Evolutionary conservation across 2,797 vertebrate species (phyloP).

Genomic region (Garrulus glandarius): DNA sequence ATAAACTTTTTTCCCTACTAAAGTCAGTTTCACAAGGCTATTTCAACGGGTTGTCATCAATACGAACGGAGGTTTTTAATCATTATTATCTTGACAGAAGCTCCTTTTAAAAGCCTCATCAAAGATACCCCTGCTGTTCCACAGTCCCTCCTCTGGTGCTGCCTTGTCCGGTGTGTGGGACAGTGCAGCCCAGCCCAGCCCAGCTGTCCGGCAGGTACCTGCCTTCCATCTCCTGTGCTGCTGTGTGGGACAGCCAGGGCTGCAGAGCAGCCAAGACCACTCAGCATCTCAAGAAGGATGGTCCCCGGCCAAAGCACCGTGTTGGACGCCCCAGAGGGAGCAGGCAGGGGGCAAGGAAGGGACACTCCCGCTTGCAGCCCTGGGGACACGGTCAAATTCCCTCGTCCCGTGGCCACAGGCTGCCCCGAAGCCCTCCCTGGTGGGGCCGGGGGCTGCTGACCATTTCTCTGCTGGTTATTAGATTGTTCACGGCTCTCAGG

Average conservation of each 20-base stretch:
- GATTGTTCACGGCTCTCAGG: conserved; percentile 85
- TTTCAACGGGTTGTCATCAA: not conserved
- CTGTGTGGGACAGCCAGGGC: not conserved
- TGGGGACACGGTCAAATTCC: not conserved
- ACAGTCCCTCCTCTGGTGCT: rapidly evolving
- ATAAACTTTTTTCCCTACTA: not conserved
- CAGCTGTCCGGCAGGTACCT: rapidly evolving
- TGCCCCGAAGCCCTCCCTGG: not conserved
- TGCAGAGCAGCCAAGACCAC: not conserved
- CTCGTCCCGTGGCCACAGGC: not conserved
- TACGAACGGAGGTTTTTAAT: not conserved
- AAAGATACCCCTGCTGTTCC: not conserved
- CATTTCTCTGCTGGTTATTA: conserved; percentile 78
- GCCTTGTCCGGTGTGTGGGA: not conserved
- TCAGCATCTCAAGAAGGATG: rapidly evolving
- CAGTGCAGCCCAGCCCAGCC: not conserved
- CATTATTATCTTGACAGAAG: not conserved
- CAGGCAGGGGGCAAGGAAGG: not conserved
- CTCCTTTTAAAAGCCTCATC: not conserved
- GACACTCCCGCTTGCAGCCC: not conserved
- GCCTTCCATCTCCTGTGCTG: not conserved
- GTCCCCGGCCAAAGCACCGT: rapidly evolving
- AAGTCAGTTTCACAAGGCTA: not conserved
- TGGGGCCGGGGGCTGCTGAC: conserved; percentile 55
- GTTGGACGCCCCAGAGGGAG: not conserved